A percentile compares a stretch with the other conserved stretches of the same genome.
phyloP scores from a whole-genome alignment of 2,113 vertebrate genomes.

The Sorex araneus region DNA sequence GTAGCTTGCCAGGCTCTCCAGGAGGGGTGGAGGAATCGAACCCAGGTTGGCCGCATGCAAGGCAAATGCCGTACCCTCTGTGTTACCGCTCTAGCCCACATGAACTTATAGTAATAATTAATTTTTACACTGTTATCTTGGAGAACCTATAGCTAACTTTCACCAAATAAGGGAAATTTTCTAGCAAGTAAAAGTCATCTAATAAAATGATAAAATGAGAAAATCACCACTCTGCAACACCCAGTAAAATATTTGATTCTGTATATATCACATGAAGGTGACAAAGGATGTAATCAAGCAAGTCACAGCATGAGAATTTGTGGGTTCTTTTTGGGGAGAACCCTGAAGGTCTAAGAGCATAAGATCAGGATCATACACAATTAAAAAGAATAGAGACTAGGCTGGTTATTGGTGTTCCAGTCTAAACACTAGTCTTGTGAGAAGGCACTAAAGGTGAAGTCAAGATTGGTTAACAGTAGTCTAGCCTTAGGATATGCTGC shows the following conservation, averaged over 20 bases:
- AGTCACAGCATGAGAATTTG: neutral
- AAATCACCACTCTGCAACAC: neutral
- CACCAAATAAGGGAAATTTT: neutral
- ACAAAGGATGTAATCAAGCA: neutral
- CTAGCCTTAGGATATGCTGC: neutral
- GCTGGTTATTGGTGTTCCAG: neutral
- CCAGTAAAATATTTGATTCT: slow-evolving; percentile 25
- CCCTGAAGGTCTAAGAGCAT: neutral
- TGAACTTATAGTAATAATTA: too few relatives aligned
- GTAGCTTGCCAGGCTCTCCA: too few relatives aligned
- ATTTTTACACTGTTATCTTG: neutral
- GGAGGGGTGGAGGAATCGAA: too few relatives aligned
- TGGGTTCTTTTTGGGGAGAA: neutral
- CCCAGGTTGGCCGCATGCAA: too few relatives aligned
- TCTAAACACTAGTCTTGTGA: neutral
- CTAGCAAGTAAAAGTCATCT: slow-evolving; percentile 10
- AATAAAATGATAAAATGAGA: slow-evolving; percentile 44
- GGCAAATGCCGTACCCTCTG: too few relatives aligned
- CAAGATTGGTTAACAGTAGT: neutral
- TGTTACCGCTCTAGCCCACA: too few relatives aligned
- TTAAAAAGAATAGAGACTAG: neutral
- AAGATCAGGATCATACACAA: neutral
- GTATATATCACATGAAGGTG: neutral
- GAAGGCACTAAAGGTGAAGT: neutral
- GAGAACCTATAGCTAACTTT: neutral